These are phyloP conservation scores for Limonius californicus DNA, from an alignment of 1,140 invertebrate genomes.

Conservation along the genomic window DNA sequence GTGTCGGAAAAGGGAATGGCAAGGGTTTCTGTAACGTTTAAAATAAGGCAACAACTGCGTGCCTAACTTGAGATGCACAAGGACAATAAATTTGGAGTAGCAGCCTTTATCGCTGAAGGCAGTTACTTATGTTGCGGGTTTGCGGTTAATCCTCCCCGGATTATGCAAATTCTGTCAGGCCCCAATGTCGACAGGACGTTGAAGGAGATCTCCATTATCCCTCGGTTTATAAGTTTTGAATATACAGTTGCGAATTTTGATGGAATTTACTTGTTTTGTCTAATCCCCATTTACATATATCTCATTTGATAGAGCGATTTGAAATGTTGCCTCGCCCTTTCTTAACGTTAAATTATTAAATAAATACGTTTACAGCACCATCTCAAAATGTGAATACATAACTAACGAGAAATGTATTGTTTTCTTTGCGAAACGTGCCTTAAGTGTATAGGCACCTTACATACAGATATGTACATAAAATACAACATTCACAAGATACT, in stretches of 20 bases:
- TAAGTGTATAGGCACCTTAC: no score
- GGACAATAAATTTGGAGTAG: background rate
- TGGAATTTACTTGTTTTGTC: slow-evolving; percentile 1
- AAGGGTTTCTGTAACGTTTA: no score
- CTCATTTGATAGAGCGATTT: background rate
- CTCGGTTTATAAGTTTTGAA: slow-evolving; percentile 1
- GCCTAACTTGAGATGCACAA: background rate
- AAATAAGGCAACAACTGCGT: no score
- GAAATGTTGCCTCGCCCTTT: background rate
- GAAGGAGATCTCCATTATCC: slow-evolving; percentile 1
- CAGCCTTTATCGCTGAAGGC: slow-evolving; percentile 1
- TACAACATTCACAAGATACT: no score
- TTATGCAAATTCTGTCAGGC: slow-evolving; percentile 1
- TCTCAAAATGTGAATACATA: slow-evolving; percentile 28
- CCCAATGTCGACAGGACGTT: slow-evolving; percentile 1
- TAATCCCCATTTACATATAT: slow-evolving; percentile 1
- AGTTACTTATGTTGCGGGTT: slow-evolving; percentile 1
- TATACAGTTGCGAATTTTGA: slow-evolving; percentile 1
- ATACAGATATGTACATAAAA: no score
- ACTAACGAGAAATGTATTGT: no score
- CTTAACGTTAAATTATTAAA: no score
- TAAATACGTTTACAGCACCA: slow-evolving; percentile 29
- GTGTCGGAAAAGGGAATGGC: no score
- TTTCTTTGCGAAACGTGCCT: no score
- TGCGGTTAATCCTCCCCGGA: slow-evolving; percentile 1